Base-by-base conservation (phyloP, 1,140 invertebrate species). In the Propsilocerus akamusi region DNA sequence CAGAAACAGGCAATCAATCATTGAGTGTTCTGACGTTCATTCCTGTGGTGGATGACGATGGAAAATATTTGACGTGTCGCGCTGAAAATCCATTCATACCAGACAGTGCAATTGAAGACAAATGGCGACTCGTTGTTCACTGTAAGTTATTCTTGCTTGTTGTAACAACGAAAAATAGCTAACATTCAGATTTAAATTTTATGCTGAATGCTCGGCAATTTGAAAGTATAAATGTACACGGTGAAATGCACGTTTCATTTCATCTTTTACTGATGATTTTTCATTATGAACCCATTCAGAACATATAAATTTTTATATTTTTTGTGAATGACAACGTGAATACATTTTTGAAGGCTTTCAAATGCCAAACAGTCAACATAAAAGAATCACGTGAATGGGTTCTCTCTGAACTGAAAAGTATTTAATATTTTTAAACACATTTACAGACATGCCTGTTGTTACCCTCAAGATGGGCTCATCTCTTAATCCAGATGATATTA, bases 21-120 rank as follows among this genome's bases (percentile, higher is more conserved):
- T 70, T 86, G 56, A 90, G 84, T 68, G 78, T 84, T 56, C 72
- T 91, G 50, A 81, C 77, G 54, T 82, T 89, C 60, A 76, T 80
- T 49, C 85, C 86, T 49, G 76, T 72, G 28, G 81, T 84, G 48
- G 85, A 86, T 53, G 87, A 92, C 67, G 83, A 88, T 60, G 85
- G 83, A 47, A 86, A 86, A 68, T 81, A 82, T 67, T 77, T 90
- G 65, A 87, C 84, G 48, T 92, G 87, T 66, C 72, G 83, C 50
- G 84, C 85, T 46, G 85, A 90, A 69, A 92, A 92, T 72, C 80
- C 83, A 55, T 73, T 72, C 60, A 84, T 92, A 60, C 74, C 76
- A 17, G 78, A 80, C 64, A 87, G 83, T 55, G 75, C 78, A 37
- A 74, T 88, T 26, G 86, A 90, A 67, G 86, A 90, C 64, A 82